Percentiles rank a stretch among this genome's conserved stretches.
Evolutionary conservation across 2,888 invertebrate genomes (phyloP).

Genomic region (Hoplodrina blanda): DNA sequence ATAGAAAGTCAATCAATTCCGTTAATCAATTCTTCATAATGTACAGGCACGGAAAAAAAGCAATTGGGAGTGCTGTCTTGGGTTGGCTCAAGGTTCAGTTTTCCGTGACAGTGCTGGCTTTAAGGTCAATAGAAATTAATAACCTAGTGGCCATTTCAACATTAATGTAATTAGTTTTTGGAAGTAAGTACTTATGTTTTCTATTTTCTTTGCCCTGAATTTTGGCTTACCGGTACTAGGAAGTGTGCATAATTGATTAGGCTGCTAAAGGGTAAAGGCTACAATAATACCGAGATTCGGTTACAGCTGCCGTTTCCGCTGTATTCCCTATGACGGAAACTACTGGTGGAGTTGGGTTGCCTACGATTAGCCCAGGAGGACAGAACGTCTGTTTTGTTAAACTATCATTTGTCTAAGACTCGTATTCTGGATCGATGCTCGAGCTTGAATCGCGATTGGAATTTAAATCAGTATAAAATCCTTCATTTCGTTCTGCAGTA

Average conservation of each 20-base stretch:
- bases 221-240: not conserved
- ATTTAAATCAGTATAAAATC: not conserved
- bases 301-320: not conserved
- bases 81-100: slow-evolving; percentile 39
- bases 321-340: not conserved
- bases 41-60: slow-evolving; percentile 41
- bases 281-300: not conserved
- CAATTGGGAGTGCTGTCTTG: slow-evolving; percentile 33
- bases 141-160: slow-evolving; percentile 29
- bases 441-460: not conserved
- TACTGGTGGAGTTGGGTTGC: not conserved
- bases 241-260: slow-evolving; percentile 11
- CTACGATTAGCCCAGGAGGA: not conserved
- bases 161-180: slow-evolving; percentile 33
- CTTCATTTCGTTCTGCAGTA: not conserved
- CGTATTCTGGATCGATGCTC: not conserved
- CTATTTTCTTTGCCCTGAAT: slow-evolving; percentile 16
- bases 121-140: slow-evolving; percentile 52
- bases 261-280: not conserved
- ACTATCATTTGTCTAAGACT: not conserved
- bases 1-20: slow-evolving; percentile 57
- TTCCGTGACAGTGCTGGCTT: slow-evolving; percentile 32
- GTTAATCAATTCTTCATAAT: slow-evolving; percentile 59
- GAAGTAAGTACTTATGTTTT: slow-evolving; percentile 22
- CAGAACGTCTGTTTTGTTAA: not conserved